A percentile compares a stretch with the other conserved stretches of the same genome.
phyloP scores from a whole-genome alignment of 2,113 vertebrate species.

The Dunckerocampus dactyliophorus region DNA sequence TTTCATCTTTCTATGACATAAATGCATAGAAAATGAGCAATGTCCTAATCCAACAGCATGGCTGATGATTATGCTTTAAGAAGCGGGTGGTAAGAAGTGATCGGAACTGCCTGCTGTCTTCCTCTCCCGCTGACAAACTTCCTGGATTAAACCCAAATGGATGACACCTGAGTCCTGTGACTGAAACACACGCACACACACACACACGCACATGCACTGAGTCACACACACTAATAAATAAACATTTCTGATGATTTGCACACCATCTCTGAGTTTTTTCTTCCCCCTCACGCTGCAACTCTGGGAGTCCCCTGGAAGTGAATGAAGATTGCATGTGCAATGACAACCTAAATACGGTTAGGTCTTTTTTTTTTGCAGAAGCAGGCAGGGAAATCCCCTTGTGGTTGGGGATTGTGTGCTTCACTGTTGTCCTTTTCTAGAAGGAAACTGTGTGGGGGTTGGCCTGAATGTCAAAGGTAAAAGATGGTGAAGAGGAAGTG shows the following conservation, averaged over 20 bases:
- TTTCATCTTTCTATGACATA: too few species aligned
- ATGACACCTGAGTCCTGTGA: conserved; percentile 40
- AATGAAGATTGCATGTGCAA: conserved; percentile 28
- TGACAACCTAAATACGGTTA: neutral
- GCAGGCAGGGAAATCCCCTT: conserved; percentile 54
- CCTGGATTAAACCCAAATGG: conserved; percentile 51
- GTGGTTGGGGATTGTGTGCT: conserved; percentile 37
- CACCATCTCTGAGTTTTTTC: conserved; percentile 35
- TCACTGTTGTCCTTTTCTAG: conserved; percentile 45
- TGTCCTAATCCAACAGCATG: conserved; percentile 25
- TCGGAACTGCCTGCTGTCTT: conserved; percentile 38
- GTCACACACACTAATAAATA: conserved; percentile 13
- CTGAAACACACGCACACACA: conserved; percentile 3
- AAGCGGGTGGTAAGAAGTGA: conserved; percentile 31
- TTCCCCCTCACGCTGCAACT: conserved; percentile 47
- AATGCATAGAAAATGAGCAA: neutral
- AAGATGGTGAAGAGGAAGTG: conserved; percentile 45
- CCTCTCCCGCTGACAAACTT: conserved; percentile 54
- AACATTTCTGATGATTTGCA: conserved; percentile 33
- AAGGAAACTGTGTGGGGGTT: conserved; percentile 59
- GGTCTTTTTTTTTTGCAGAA: neutral
- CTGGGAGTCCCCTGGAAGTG: conserved; percentile 60
- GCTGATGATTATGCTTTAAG: conserved; percentile 28
- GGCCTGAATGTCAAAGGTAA: conserved; percentile 71
- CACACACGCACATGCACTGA: conserved; percentile 2